Evolutionary conservation across 2,888 invertebrate genomes (phyloP), one percentile per base, ranked within the genome.

Genomic region (Neuroscelio doddi): DNA sequence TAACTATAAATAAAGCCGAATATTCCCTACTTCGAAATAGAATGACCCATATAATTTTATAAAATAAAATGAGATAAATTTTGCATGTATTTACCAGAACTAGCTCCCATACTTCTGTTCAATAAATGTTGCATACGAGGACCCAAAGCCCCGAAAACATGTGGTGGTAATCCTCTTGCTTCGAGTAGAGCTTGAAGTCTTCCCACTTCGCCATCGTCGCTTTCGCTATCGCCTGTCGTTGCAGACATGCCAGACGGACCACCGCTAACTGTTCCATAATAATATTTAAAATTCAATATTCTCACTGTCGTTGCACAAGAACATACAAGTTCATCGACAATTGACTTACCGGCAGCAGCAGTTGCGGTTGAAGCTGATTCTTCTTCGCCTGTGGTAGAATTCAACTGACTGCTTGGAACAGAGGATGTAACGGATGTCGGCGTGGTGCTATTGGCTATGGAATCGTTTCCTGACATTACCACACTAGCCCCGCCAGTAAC

Each of bases 121-220:
- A 98, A 87, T 57, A 98, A 87, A 81, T 97, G 97, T 82, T 98
- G 97, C 96, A 98, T 96, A 49, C 98, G 89, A 42, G 98, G 96
- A 0, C 96, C 98, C 51, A 98, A 88, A 1, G 97, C 96, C 27
- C 97, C 97, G 77, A 98, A 95, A 64, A 98, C 88, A 83, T 98
- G 97, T 9, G 97, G 97, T n/a, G 98, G 97, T 72, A 98, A 85
- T 17, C 98, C 98, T 71, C 97, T 89, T 9, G 97, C 95, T 86
- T 98, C 98, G 49, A 98, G 88, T 75, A 98, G 86, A 16, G 97
- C 97, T 85, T 98, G 97, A 58, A 98, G 88, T 44, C 97, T 90
- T 30, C 97, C 97, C 82, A 98, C 97, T 86, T 98, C 97, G 75
- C 94, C 94, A 83, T 97, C 97, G 86, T 97, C 97, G 74, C 92